Evolutionary conservation across 2,888 invertebrate genomes (phyloP), one percentile per base, ranked within the genome.

Genomic region (Ferrisia virgata): DNA sequence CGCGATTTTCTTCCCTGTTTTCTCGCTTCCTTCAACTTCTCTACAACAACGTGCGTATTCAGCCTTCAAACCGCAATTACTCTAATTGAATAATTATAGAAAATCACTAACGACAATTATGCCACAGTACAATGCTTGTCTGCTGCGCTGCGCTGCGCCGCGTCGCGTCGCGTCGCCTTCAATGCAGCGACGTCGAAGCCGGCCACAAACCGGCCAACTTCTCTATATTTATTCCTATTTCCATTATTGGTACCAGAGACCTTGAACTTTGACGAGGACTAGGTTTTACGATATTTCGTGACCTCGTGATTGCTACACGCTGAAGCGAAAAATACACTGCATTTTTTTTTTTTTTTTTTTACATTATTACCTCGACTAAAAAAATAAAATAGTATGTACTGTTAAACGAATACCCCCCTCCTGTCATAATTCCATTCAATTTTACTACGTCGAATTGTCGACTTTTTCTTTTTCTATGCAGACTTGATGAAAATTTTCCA

Each of bases 241-340:
- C 25, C 25, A 22, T 22, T 25, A 25, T 58, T 58, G 11, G 58
- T 25, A 58, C 18, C 8, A 5, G 4, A 58, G 58, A 58, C 58
- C 58, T 58, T 58, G 58, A 58, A 58, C 58, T 58, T 58, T 58
- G 58, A 58, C 58, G 58, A 47, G n/a, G 58, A 58, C 25, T 58
- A 58, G 58, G 25, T 58, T 53, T 58, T 58, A 58, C 58, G 58
- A 58, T 58, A 58, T 58, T 58, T 58, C 18, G 25, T 25, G 58
- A 58, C 58, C 58, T 58, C 58, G 58, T 58, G 18, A 58, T 11
- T 58, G 22, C 25, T 58, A n/a, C 25, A 58, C 58, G n/a, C 11
- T 13, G 58, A 25, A 25, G 58, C 25, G 58, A 58, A 58, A 25
- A 58, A 25, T n/a, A 58, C 25, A 2, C 9, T 13, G 58, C 9